Conservation (phyloP, 1,140 invertebrate species). For the Yoshiicerus persimilis region DNA sequence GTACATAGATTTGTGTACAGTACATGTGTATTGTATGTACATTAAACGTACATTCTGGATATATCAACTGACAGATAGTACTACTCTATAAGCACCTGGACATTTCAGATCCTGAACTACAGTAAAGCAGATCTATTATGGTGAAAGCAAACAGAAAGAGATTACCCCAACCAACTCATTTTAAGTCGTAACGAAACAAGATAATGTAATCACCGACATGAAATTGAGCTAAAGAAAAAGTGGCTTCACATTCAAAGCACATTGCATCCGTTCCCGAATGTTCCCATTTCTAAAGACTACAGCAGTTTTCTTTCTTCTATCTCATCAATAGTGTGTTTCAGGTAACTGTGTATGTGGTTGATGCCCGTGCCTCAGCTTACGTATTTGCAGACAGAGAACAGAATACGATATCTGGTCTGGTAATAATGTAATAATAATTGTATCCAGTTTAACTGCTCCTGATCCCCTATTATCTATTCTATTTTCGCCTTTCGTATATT, state of each 20-base stretch:
- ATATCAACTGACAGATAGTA: too few relatives aligned
- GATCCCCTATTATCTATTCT: conserved; percentile 1
- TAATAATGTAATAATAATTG: not conserved
- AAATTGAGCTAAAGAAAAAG: not conserved
- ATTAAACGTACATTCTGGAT: too few relatives aligned
- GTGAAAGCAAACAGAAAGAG: not conserved
- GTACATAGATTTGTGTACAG: too few relatives aligned
- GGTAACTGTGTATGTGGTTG: not conserved
- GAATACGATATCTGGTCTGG: not conserved
- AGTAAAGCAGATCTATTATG: not conserved
- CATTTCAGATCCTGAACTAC: too few relatives aligned
- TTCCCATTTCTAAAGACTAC: not conserved
- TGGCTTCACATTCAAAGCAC: not conserved
- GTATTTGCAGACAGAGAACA: not conserved
- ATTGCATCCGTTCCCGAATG: not conserved
- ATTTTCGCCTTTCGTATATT: not conserved
- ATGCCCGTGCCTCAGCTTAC: not conserved
- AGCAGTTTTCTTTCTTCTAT: not conserved
- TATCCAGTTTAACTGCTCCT: not conserved
- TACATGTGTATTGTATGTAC: too few relatives aligned
- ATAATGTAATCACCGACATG: not conserved
- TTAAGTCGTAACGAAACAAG: not conserved
- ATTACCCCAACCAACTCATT: not conserved
- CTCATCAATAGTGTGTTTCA: not conserved
- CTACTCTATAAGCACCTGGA: too few relatives aligned